A percentile compares a stretch with the other conserved stretches of the same genome.
phyloP scores from a whole-genome alignment of 2,113 vertebrate genomes.

The Clarias batrachus region DNA sequence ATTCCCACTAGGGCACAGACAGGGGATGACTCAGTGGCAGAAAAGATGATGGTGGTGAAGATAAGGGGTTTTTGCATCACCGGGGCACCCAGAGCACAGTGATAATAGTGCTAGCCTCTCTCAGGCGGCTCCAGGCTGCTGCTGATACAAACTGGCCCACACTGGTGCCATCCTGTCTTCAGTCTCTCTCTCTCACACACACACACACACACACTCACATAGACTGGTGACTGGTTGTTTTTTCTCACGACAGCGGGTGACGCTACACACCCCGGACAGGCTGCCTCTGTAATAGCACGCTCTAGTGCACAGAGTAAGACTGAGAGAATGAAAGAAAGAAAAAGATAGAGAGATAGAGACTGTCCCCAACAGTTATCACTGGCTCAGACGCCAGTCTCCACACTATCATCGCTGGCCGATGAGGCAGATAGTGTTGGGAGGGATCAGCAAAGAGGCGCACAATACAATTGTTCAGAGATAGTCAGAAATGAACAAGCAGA shows the following conservation, averaged over 20 bases:
- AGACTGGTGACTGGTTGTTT: slow-evolving; percentile 61
- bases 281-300: slow-evolving; percentile 64
- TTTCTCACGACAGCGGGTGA: slow-evolving; percentile 65
- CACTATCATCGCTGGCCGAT: slow-evolving; percentile 68
- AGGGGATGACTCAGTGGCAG: slow-evolving; percentile 60
- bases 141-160: slow-evolving; percentile 55
- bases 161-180: slow-evolving; percentile 73
- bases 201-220: slow-evolving; percentile 7
- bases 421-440: slow-evolving; percentile 57
- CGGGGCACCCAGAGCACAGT: slow-evolving; percentile 39
- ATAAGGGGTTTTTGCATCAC: slow-evolving; percentile 66
- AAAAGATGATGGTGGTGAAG: slow-evolving; percentile 65
- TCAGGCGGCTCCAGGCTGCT: slow-evolving; percentile 57
- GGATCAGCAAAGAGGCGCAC: slow-evolving; percentile 44
- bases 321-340: slow-evolving; percentile 52
- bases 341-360: slow-evolving; percentile 55
- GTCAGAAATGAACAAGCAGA: slow-evolving; percentile 42
- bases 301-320: slow-evolving; percentile 60
- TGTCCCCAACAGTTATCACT: slow-evolving; percentile 60
- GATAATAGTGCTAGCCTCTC: slow-evolving; percentile 70
- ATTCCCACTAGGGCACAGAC: not conserved
- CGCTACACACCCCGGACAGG: slow-evolving; percentile 43
- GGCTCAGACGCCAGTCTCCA: slow-evolving; percentile 58
- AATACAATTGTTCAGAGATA: slow-evolving; percentile 58
- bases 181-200: slow-evolving; percentile 19